A percentile compares a stretch with the other conserved stretches of the same genome.
Evolutionary conservation across 2,888 invertebrate genomes (phyloP).

Genomic region (Andrena bicolor): DNA sequence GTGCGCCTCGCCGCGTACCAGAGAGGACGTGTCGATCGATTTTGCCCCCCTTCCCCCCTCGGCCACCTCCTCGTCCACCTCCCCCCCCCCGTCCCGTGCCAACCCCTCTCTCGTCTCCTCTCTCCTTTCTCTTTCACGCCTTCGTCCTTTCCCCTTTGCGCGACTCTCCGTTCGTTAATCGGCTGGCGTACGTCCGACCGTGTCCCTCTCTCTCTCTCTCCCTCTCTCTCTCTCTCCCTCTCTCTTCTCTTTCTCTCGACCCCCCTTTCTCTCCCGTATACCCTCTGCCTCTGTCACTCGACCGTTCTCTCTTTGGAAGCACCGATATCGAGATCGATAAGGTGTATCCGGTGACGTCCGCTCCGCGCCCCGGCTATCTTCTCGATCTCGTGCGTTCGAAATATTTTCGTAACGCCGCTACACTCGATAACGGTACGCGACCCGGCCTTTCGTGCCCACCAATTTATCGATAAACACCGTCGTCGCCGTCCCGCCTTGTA

Average conservation of each 20-base stretch:
- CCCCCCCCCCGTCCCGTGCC: constrained; percentile 21
- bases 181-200: constrained; percentile 64
- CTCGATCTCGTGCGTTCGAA: constrained; percentile 59
- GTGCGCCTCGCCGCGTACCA: constrained; percentile 71
- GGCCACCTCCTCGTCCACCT: constrained; percentile 27
- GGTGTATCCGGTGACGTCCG: constrained; percentile 63
- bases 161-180: constrained; percentile 70
- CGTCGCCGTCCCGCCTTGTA: neutral
- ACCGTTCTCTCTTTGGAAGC: constrained; percentile 25
- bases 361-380: constrained; percentile 50
- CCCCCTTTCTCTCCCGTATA: neutral
- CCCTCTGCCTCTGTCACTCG: constrained; percentile 9
- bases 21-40: constrained; percentile 80
- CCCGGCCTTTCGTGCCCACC: constrained; percentile 1
- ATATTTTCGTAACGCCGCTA: constrained; percentile 56
- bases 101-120: constrained; percentile 25
- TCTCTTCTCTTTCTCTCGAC: neutral
- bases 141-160: constrained; percentile 59
- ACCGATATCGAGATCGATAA: constrained; percentile 68
- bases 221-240: neutral
- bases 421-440: constrained; percentile 57
- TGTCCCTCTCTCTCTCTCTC: constrained; percentile 39
- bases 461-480: constrained; percentile 42
- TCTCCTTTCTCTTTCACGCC: constrained; percentile 59
- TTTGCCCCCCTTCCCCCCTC: constrained; percentile 59